Conservation (phyloP, 2,888 invertebrate genomes). For the Entomobrya proxima region DNA sequence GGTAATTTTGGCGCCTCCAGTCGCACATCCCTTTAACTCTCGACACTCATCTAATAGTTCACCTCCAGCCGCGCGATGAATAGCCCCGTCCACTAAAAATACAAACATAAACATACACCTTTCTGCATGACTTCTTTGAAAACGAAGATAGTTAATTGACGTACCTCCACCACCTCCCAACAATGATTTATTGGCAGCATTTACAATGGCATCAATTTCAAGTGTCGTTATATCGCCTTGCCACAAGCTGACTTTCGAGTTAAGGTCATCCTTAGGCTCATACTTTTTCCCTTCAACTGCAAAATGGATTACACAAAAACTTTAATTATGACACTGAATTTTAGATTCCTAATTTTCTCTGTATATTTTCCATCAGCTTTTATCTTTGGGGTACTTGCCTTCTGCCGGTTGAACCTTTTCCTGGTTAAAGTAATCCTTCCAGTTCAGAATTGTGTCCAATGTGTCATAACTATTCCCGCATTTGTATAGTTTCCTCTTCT, state of each 20-base stretch:
- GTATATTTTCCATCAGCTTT: too few relatives aligned
- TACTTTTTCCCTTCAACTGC: not conserved
- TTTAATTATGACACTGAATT: too few relatives aligned
- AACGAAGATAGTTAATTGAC: not conserved
- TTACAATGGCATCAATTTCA: conserved; percentile 92
- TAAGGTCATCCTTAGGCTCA: conserved; percentile 25
- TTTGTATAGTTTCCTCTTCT: conserved; percentile 52
- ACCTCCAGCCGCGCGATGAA: conserved; percentile 88
- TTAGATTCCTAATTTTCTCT: too few relatives aligned
- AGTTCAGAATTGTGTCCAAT: not conserved
- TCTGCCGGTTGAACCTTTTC: not conserved
- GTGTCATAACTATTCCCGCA: not conserved
- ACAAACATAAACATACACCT: not conserved
- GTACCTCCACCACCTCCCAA: conserved; percentile 86
- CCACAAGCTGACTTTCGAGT: conserved; percentile 78
- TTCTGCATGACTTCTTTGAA: not conserved
- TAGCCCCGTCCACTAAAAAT: conserved; percentile 89
- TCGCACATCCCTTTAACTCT: conserved; percentile 85
- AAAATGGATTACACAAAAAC: not conserved
- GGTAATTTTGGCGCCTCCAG: conserved; percentile 91
- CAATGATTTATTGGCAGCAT: conserved; percentile 89
- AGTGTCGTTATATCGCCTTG: conserved; percentile 89
- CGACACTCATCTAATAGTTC: conserved; percentile 84
- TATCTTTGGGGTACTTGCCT: too few relatives aligned
- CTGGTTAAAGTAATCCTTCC: conserved; percentile 35